Percentiles rank a stretch among this genome's conserved stretches.
phyloP scores from a whole-genome alignment of 1,140 invertebrate species.

The Rhagoletis zephyria region DNA sequence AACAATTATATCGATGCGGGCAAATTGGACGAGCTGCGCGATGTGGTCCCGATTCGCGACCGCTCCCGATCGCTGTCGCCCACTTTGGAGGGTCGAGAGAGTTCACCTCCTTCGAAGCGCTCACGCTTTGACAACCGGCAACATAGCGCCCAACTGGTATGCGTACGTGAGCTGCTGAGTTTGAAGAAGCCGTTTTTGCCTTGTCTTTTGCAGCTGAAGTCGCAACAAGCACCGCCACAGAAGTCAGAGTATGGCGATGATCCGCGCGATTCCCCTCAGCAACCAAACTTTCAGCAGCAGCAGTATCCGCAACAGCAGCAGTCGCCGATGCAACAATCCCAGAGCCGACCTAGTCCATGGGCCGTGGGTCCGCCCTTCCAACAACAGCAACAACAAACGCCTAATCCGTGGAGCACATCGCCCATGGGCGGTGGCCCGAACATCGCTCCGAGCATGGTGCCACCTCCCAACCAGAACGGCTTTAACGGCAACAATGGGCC shows the following conservation, averaged over 20 bases:
- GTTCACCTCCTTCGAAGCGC: slow-evolving; percentile 66
- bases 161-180: slow-evolving; percentile 65
- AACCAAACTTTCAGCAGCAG: slow-evolving; percentile 57
- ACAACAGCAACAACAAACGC: not conserved
- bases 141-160: slow-evolving; percentile 70
- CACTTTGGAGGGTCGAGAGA: slow-evolving; percentile 65
- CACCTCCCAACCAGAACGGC: slow-evolving; percentile 6
- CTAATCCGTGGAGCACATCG: slow-evolving; percentile 55
- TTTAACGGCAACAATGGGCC: slow-evolving; percentile 55
- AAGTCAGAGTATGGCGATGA: slow-evolving; percentile 64
- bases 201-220: slow-evolving; percentile 64
- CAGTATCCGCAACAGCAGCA: slow-evolving; percentile 59
- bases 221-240: slow-evolving; percentile 60
- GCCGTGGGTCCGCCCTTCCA: slow-evolving; percentile 54
- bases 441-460: not conserved
- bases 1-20: slow-evolving; percentile 84
- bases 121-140: slow-evolving; percentile 66
- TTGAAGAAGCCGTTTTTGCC: slow-evolving; percentile 69
- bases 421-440: not conserved
- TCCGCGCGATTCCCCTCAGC: slow-evolving; percentile 58
- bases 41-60: slow-evolving; percentile 80
- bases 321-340: slow-evolving; percentile 55
- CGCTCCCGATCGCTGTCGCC: slow-evolving; percentile 74
- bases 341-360: slow-evolving; percentile 67
- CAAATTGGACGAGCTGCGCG: slow-evolving; percentile 83